Evolutionary conservation across 2,797 vertebrate genomes (phyloP), one percentile per base, ranked within the genome.

Genomic region (Typhlichthys eigenmanni): DNA sequence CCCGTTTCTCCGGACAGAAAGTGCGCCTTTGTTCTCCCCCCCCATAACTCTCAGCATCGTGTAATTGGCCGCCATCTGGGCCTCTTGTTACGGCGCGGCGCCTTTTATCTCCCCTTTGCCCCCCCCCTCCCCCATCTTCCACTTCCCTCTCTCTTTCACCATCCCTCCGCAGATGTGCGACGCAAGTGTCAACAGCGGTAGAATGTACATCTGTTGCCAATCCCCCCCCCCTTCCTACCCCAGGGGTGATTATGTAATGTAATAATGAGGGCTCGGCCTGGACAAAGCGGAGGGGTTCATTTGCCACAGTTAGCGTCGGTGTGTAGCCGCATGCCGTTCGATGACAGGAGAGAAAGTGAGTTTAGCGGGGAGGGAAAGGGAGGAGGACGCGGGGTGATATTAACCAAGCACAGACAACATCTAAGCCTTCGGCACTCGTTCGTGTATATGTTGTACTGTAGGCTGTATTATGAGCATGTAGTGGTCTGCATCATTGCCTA

Each of bases 1-100:
- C 88, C 79, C 61, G 76, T 83, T 86, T 74, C 66, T 77, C 74
- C 38, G 72, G 74, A 71, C 81, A 68, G 79, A 71, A 84, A 85
- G 81, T 82, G 72, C 62, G 67, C 82, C 83, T 89, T 89, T 89
- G 89, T 89, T 89, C 86, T 82, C 79, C n/a, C n/a, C 13, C 70
- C 72, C 87, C 24, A 24, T 81, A 84, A 86, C 80, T 80, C 80
- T 60, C 77, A 76, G 73, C 71, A 61, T 84, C 77, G 69, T 66
- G 76, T 86, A 86, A 87, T 88, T 88, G 82, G 84, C 74, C 82
- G 83, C 84, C 87, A 87, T 87, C 82, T 91, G 87, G 58, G 84
- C 71, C 81, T 82, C 66, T 81, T 64, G 10, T 71, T 77, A 65
- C 74, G 55, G 52, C 68, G 74, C 66, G 55, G 52, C 67, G 75